Evolutionary conservation across 2,113 vertebrate species (phyloP), one percentile per base, ranked within the genome.

Genomic region (Indicator indicator): DNA sequence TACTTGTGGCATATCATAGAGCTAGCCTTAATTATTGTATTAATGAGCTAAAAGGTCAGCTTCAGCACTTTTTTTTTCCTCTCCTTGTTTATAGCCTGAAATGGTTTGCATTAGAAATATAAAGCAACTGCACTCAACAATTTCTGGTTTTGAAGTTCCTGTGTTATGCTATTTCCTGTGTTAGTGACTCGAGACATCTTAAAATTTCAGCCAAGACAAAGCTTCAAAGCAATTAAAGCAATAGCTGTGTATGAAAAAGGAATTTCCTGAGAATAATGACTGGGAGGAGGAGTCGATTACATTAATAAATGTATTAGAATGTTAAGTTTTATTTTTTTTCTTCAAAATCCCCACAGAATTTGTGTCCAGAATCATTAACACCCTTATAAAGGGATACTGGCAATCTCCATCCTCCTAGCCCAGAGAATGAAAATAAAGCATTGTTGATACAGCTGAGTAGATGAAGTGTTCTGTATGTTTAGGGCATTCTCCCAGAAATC

Each of bases 201-300:
- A 88, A 16, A 42, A 86, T 83, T 93, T 83, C 50, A 85, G 58
- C 48, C n/a, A 89, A 74, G 64, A 64, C 24, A 95, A 93, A 96
- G 28, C 64, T 56, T 94, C 80, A 94, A 80, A 84, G 9, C n/a
- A 86, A 92, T 91, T 91, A 87, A 65, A 52, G 50, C 54, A 11
- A 33, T 84, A 95, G 32, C 9, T 50, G 2, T 64, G 9, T 60
- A 33, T 2, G 12, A 16, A 65, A 92, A 97, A 97, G 65, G 44
- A 88, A 96, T 89, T 96, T 95, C 86, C 86, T 92, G 84, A 92
- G 78, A 96, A 96, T 88, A 96, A 97, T 87, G 82, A 94, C 70
- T 16, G 19, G 75, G 48, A 26, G 87, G 72, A 92, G 83, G 58
- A 38, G 36, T 11, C 85, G 76, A 89, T 94, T 92, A 74, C 62